These are phyloP conservation scores for Anastrepha ludens DNA, from an alignment of 1,140 invertebrate species.

Conservation along the genomic window DNA sequence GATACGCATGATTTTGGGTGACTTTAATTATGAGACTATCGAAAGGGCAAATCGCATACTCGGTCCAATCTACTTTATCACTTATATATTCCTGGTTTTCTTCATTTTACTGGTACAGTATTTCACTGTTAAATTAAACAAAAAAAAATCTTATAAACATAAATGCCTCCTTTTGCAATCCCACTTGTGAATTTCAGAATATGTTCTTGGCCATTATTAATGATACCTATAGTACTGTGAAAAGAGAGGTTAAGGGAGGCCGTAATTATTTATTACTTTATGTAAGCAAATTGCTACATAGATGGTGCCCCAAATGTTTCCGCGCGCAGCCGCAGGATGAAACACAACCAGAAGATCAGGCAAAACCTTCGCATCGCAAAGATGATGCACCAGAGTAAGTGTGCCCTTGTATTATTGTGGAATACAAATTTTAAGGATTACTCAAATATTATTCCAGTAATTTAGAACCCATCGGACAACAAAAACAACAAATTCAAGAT, in stretches of 20 bases:
- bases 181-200: constrained; percentile 76
- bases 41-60: constrained; percentile 83
- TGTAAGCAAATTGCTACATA: neutral
- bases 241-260: constrained; percentile 78
- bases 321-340: neutral
- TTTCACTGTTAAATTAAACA: constrained; percentile 52
- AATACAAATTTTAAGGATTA: neutral
- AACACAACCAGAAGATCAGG: neutral
- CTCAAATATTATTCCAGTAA: neutral
- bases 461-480: constrained; percentile 21
- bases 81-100: constrained; percentile 88
- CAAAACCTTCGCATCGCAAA: neutral
- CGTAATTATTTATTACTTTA: constrained; percentile 62
- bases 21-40: constrained; percentile 84
- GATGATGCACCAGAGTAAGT: constrained; percentile 19
- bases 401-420: neutral
- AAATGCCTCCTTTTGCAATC: neutral
- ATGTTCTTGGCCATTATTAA: constrained; percentile 92
- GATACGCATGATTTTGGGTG: constrained; percentile 85
- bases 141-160: neutral
- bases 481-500: neutral
- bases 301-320: constrained; percentile 18
- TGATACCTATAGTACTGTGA: constrained; percentile 84
- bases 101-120: constrained; percentile 83
- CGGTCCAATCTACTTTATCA: constrained; percentile 86